Evolutionary conservation across 2,797 vertebrate species (phyloP).

Genomic region (Hirundo rustica): DNA sequence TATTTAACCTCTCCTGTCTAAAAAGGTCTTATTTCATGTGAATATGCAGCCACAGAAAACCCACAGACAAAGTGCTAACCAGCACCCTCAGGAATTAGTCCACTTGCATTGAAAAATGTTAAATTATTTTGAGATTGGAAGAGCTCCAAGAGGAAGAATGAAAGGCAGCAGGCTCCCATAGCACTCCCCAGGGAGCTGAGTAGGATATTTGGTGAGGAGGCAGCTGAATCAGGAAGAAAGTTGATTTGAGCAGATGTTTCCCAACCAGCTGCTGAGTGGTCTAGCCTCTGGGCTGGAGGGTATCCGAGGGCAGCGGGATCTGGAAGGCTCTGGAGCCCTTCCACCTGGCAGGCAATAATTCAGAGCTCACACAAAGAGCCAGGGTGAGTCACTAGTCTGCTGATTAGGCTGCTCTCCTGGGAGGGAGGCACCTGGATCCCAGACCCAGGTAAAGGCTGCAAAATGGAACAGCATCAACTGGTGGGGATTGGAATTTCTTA

Average conservation of each 20-base stretch:
- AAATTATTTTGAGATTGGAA: not conserved
- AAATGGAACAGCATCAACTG: not conserved
- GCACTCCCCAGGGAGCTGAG: not conserved
- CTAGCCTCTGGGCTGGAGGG: constrained; percentile 49
- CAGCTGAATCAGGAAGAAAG: constrained; percentile 65
- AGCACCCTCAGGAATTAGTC: not conserved
- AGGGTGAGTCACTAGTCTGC: constrained; percentile 59
- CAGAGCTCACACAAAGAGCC: constrained; percentile 30
- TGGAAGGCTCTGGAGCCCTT: constrained; percentile 21
- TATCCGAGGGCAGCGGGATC: constrained; percentile 3
- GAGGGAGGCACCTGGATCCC: constrained; percentile 52
- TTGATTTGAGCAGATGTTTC: constrained; percentile 46
- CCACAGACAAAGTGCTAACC: not conserved
- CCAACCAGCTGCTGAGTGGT: constrained; percentile 55
- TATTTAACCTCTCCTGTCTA: not conserved
- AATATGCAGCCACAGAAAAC: not conserved
- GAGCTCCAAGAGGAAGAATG: not conserved
- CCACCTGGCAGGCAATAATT: constrained; percentile 52
- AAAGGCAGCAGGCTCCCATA: not conserved
- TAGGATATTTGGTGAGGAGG: not conserved
- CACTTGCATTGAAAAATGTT: not conserved
- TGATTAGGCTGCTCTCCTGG: constrained; percentile 65
- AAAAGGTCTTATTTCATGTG: not conserved
- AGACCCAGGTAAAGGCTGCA: not conserved
- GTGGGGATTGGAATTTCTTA: constrained; percentile 1